Evolutionary conservation across 2,113 vertebrate species (phyloP).

Genomic region (Pelodiscus sinensis): DNA sequence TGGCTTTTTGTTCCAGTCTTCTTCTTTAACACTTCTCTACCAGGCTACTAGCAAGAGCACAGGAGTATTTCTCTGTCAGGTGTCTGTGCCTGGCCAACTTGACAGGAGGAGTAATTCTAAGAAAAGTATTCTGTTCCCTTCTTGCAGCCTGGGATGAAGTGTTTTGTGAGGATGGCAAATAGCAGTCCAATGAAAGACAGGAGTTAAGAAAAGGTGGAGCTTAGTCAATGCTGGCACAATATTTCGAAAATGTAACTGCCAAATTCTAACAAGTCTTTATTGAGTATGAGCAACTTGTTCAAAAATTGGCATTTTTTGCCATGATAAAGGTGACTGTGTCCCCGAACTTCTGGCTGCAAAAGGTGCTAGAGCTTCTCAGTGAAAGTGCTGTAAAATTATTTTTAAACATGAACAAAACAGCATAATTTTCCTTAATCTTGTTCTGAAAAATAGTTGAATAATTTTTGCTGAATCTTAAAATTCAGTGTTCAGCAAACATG

Average conservation of each 20-base stretch:
- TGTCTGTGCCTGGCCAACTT: neutral
- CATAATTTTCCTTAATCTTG: neutral
- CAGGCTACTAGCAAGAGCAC: neutral
- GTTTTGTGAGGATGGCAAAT: neutral
- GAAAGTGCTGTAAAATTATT: neutral
- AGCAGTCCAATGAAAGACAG: neutral
- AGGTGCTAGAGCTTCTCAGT: neutral
- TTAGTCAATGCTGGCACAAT: neutral
- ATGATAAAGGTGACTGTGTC: neutral
- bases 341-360: neutral
- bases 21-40: neutral
- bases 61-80: neutral
- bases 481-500: neutral
- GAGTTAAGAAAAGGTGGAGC: neutral
- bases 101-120: neutral
- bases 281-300: neutral
- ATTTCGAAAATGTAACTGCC: neutral
- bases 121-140: neutral
- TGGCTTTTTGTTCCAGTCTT: neutral
- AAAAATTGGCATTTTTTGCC: neutral
- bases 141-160: neutral
- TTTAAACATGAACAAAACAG: neutral
- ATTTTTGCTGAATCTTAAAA: neutral
- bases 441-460: constrained; percentile 25
- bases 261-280: neutral